Evolutionary conservation across 1,140 invertebrate genomes (phyloP), one percentile per base, ranked within the genome.

Genomic region (Ooceraea biroi): DNA sequence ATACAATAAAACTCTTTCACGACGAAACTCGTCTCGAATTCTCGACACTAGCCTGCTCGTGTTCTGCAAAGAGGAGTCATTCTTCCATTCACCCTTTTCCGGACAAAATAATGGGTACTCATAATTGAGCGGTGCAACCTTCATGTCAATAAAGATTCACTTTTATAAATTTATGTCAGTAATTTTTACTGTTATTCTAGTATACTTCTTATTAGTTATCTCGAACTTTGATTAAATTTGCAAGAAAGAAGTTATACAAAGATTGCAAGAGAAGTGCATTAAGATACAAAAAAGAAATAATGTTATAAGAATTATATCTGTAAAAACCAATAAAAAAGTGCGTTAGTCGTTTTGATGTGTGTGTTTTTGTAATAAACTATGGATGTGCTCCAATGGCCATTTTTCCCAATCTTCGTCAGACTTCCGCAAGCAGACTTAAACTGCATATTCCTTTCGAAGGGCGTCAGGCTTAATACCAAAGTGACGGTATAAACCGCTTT

Each of bases 1-100:
- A 93, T 91, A 93, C 89, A 93, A 93, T 91, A 93, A 93, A 93
- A 92, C 91, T 92, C 88, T 88, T 82, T 91, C 86, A 85, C 85
- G 77, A 85, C 88, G 74, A 83, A 85, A 85, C 87, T 89, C 74
- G 85, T 80, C 87, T 80, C 72, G 80, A 84, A 88, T 89, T 90
- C 72, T 88, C 84, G 72, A 80, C 58, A 76, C 88, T 88, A 58
- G 71, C 83, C 82, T 71, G 76, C 84, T 77, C 46, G 65, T 52
- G 63, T 60, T 82, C 41, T 68, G 61, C 72, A 85, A 88, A 82
- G 69, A 78, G 61, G 41, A 57, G 55, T 87, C 82, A 60, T 83
- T 68, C 55, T 85, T 71, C 44, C 78, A 46, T 30, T 57, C 36
- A 10, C 60, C 30, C 50, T 55, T 72, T 80, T 76, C 69, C n/a